A percentile compares a stretch with the other conserved stretches of the same genome.
phyloP scores from a whole-genome alignment of 2,888 invertebrate genomes.

The Antheraea assamensis region DNA sequence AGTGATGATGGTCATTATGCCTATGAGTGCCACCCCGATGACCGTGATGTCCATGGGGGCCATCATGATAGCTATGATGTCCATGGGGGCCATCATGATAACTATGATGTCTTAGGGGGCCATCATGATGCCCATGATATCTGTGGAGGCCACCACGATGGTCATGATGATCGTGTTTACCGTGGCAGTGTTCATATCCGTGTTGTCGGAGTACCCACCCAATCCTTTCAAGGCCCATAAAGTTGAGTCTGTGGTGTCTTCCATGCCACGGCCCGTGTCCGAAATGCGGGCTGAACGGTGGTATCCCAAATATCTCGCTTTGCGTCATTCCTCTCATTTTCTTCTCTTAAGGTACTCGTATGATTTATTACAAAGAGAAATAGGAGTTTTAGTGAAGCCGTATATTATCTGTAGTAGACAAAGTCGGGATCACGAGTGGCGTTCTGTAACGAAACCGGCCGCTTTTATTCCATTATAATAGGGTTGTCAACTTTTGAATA shows the following conservation, averaged over 20 bases:
- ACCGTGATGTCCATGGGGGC: constrained; percentile 12
- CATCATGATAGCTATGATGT: neutral
- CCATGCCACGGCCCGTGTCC: constrained; percentile 8
- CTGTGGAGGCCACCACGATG: constrained; percentile 20
- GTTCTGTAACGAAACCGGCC: neutral
- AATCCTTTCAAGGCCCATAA: neutral
- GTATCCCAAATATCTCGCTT: neutral
- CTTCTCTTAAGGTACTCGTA: neutral
- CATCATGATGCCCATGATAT: constrained; percentile 22
- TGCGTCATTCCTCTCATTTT: constrained; percentile 16
- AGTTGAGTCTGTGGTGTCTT: neutral
- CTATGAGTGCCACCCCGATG: constrained; percentile 21
- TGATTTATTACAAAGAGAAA: neutral
- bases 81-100: constrained; percentile 17
- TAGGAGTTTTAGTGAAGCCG: neutral
- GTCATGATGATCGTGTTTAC: constrained; percentile 5
- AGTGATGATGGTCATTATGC: constrained; percentile 13
- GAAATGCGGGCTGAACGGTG: constrained; percentile 6
- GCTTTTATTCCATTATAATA: neutral
- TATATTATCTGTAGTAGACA: neutral
- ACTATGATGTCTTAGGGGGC: constrained; percentile 19
- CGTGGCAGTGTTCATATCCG: neutral
- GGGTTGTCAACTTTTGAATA: neutral
- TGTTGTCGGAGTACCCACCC: neutral
- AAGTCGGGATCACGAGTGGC: constrained; percentile 3